Conservation (phyloP, 2,888 invertebrate genomes). For the Bombylius major region DNA sequence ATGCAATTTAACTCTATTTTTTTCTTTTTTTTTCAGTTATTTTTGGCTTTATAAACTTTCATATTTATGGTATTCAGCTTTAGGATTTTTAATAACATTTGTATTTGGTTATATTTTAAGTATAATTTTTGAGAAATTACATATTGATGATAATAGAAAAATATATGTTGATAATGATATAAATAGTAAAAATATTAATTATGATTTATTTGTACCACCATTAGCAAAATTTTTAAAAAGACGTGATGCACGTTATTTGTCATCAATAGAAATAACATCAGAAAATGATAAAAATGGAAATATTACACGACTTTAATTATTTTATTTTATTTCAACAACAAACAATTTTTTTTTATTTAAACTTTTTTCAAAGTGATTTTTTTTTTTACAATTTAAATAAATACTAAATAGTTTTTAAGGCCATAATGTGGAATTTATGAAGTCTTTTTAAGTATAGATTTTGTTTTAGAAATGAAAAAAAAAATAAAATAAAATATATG, state of each 20-base stretch:
- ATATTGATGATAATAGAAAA: constrained; percentile 26
- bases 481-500: too few species aligned
- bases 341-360: too few species aligned
- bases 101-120: constrained; percentile 42
- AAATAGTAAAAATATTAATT: constrained; percentile 36
- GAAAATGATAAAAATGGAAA: neutral
- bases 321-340: too few species aligned
- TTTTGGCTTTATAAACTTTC: constrained; percentile 59
- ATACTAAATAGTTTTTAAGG: too few species aligned
- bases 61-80: constrained; percentile 56
- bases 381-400: too few species aligned
- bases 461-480: too few species aligned
- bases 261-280: neutral
- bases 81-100: constrained; percentile 41
- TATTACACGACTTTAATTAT: neutral
- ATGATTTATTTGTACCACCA: constrained; percentile 45
- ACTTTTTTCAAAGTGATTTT: too few species aligned
- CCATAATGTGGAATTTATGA: too few species aligned
- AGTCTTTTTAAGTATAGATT: too few species aligned
- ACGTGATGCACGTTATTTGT: neutral
- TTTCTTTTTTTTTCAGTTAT: constrained; percentile 30
- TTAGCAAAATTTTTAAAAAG: constrained; percentile 38
- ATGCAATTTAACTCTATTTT: constrained; percentile 16
- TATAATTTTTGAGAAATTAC: constrained; percentile 29
- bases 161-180: constrained; percentile 27